phyloP scores from a whole-genome alignment of 2,888 invertebrate species.

The Camponotus fellah region DNA sequence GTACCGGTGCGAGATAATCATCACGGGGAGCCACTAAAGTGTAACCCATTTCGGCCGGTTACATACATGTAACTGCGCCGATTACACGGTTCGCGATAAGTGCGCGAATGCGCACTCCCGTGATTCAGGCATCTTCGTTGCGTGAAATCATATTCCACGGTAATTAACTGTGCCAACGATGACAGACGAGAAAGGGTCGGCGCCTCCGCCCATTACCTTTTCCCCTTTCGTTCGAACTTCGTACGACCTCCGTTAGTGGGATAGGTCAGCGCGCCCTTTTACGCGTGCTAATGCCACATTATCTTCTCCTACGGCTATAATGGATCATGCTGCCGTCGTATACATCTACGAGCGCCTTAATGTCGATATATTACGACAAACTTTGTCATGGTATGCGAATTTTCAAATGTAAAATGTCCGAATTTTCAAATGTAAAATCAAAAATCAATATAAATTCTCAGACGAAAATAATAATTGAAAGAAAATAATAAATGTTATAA shows the following conservation, averaged over 20 bases:
- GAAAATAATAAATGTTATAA: neutral
- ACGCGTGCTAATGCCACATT: conserved; percentile 77
- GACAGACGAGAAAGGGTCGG: conserved; percentile 58
- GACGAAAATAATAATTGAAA: neutral
- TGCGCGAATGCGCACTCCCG: conserved; percentile 41
- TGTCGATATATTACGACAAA: conserved; percentile 3
- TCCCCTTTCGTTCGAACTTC: conserved; percentile 66
- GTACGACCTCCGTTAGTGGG: conserved; percentile 67
- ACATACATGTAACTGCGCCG: conserved; percentile 31
- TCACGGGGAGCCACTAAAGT: conserved; percentile 10
- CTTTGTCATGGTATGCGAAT: conserved; percentile 8
- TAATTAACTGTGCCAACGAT: conserved; percentile 69
- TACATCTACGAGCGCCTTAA: conserved; percentile 55
- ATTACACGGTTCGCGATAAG: conserved; percentile 40
- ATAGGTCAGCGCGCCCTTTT: conserved; percentile 78
- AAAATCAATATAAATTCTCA: neutral
- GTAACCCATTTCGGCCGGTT: neutral
- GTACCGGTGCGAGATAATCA: conserved; percentile 5
- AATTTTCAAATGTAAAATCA: conserved; percentile 22
- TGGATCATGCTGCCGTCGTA: conserved; percentile 72
- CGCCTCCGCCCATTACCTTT: conserved; percentile 67
- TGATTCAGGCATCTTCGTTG: conserved; percentile 39
- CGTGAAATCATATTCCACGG: conserved; percentile 65
- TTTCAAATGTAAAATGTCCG: conserved; percentile 11
- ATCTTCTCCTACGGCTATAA: conserved; percentile 72